These are phyloP conservation scores for Vulpes lagopus DNA, from an alignment of 2,113 vertebrate species.

Conservation along the genomic window DNA sequence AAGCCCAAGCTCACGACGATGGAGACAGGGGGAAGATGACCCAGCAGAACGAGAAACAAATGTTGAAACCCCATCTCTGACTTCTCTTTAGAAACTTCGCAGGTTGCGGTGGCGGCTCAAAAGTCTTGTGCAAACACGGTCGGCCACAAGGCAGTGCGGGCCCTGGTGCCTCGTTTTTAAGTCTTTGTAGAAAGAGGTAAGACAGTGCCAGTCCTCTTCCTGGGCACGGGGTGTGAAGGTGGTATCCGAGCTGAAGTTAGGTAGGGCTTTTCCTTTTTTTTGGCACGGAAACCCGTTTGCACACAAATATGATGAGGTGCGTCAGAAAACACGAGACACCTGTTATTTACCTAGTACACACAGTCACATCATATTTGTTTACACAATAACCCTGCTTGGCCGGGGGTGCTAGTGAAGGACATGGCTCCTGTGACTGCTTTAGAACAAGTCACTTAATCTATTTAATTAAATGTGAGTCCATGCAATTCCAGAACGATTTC, in stretches of 20 bases:
- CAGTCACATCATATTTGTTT: background rate
- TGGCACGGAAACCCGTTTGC: background rate
- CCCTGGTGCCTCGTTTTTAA: background rate
- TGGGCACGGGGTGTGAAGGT: background rate
- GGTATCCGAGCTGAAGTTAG: conserved; percentile 39
- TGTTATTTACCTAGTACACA: conserved; percentile 47
- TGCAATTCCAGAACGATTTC: background rate
- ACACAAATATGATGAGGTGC: background rate
- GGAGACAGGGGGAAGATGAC: background rate
- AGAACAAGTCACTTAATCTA: background rate
- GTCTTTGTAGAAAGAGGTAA: conserved; percentile 12
- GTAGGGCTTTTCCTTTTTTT: background rate
- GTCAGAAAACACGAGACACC: background rate
- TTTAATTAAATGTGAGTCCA: background rate
- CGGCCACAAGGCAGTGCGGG: background rate
- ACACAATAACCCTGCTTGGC: background rate
- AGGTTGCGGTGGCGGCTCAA: background rate
- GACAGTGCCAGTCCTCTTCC: background rate
- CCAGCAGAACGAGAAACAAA: background rate
- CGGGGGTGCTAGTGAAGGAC: background rate
- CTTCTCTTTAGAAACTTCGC: background rate
- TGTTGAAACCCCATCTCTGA: background rate
- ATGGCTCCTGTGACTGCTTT: background rate
- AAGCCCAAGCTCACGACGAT: background rate
- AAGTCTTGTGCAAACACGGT: background rate